Percentiles rank a stretch among this genome's conserved stretches.
Conservation (phyloP, 2,888 invertebrate species). For the Argyresthia albistria region DNA sequence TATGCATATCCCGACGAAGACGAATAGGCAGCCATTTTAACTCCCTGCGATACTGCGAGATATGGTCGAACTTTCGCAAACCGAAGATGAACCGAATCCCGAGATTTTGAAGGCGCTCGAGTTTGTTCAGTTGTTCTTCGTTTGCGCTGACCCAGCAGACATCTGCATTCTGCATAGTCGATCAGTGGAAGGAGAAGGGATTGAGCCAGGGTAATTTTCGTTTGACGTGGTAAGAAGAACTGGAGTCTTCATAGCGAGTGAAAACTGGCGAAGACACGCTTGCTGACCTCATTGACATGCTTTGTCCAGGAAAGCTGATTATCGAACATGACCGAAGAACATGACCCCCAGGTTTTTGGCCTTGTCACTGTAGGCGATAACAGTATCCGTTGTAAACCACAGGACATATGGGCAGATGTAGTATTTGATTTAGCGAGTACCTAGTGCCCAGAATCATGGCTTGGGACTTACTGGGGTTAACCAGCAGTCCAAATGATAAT, state of each 20-base stretch:
- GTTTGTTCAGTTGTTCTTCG: slow-evolving; percentile 4
- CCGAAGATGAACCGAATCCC: slow-evolving; percentile 3
- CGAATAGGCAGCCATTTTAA: slow-evolving; percentile 1
- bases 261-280: background rate
- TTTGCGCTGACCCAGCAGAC: background rate
- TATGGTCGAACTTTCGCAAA: background rate
- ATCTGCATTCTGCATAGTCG: slow-evolving; percentile 6
- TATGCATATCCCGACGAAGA: background rate
- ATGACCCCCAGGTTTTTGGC: slow-evolving; percentile 2
- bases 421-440: too few species aligned
- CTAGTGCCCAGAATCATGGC: background rate
- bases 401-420: too few species aligned
- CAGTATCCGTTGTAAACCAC: too few species aligned
- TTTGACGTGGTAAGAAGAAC: background rate
- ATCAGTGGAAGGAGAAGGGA: slow-evolving; percentile 1
- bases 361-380: background rate
- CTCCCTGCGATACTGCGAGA: background rate
- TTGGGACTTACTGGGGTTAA: background rate
- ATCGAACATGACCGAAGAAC: slow-evolving; percentile 1
- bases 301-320: background rate
- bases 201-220: slow-evolving; percentile 1
- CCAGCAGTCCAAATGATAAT: background rate
- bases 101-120: slow-evolving; percentile 4
- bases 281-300: background rate
- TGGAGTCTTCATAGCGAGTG: slow-evolving; percentile 2